These are phyloP conservation scores for Adoxophyes honmai DNA, from an alignment of 1,140 invertebrate genomes.

Conservation along the genomic window DNA sequence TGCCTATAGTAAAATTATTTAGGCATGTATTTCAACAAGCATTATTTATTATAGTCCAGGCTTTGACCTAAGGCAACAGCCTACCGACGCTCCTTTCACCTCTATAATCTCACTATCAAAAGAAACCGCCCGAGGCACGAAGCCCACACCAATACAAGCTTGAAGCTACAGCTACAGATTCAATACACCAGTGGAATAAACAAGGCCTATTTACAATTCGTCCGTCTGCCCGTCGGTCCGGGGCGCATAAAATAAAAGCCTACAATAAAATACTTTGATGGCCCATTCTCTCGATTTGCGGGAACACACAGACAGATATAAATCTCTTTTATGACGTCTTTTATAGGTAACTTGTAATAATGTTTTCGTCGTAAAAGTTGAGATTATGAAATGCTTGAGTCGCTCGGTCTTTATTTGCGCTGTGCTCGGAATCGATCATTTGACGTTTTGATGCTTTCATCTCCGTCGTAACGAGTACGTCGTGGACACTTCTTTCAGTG, in stretches of 20 bases:
- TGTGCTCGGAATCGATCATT: neutral
- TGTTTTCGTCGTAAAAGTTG: constrained; percentile 6
- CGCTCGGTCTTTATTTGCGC: neutral
- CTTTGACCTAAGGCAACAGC: too few species aligned
- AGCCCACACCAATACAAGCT: too few species aligned
- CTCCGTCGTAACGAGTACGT: too few species aligned
- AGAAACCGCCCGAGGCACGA: too few species aligned
- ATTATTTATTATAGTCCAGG: too few species aligned
- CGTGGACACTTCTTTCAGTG: too few species aligned
- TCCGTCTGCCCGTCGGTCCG: neutral
- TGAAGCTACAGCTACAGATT: too few species aligned
- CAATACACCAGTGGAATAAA: neutral
- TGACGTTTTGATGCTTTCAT: neutral
- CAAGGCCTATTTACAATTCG: neutral
- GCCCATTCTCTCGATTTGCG: constrained; percentile 10
- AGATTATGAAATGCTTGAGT: constrained; percentile 3
- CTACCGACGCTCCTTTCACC: too few species aligned
- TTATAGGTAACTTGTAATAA: constrained; percentile 12
- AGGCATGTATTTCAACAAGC: too few species aligned
- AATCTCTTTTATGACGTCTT: constrained; percentile 10
- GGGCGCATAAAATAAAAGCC: constrained; percentile 9
- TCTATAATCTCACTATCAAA: too few species aligned
- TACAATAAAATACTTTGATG: constrained; percentile 10
- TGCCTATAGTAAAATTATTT: too few species aligned
- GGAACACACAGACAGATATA: constrained; percentile 9